Base-by-base conservation (phyloP, 2,113 vertebrate genomes). In the Pimephales promelas region DNA sequence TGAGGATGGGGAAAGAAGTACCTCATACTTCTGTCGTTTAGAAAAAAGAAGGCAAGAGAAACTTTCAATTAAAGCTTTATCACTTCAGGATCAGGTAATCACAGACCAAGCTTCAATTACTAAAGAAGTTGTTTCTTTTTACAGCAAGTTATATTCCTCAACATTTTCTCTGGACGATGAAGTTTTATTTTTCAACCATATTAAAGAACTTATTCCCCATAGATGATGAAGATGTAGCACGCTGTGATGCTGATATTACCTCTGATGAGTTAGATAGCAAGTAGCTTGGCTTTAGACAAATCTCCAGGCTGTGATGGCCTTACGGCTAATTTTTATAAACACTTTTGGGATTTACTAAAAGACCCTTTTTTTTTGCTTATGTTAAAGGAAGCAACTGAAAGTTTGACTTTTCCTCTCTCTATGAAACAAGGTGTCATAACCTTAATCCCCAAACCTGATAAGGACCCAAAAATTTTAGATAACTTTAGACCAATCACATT, bases 401-500 rank as follows among this genome's bases (percentile, higher is more conserved):
- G 36, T 16, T 1, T 59, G 8, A n/a, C 22, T 13, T 52, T 81
- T 18, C 79, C 64, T 4, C 2, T 13, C 8, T 34, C 64, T 18
- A 49, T 79, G 66, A 79, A 57, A 14, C 76, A 72, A 59, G 52
- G 56, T 22, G 10, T 72, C 45, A 84, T 79, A 40, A 49, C 22
- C 6, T 28, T 79, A 31, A 59, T 72, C 10, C 49, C 62, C 6
- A 76, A 83, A 36, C 43, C 71, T 75, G 54, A 45, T 9, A 83
- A 83, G 13, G 22, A 43, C 22, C 26, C 22, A 2, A 61, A 56
- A 9, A 18, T 78, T 43, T 57, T 49, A 16, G 77, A 79, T 36
- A 47, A 62, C 40, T 79, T 22, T n/a, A 8, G 54, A 56, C 54
- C 20, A 56, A n/a, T 56, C 22, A 22, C 20, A 56, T 56, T 56